Evolutionary conservation across 2,888 invertebrate genomes (phyloP).

Genomic region (Eristalis arbustorum): DNA sequence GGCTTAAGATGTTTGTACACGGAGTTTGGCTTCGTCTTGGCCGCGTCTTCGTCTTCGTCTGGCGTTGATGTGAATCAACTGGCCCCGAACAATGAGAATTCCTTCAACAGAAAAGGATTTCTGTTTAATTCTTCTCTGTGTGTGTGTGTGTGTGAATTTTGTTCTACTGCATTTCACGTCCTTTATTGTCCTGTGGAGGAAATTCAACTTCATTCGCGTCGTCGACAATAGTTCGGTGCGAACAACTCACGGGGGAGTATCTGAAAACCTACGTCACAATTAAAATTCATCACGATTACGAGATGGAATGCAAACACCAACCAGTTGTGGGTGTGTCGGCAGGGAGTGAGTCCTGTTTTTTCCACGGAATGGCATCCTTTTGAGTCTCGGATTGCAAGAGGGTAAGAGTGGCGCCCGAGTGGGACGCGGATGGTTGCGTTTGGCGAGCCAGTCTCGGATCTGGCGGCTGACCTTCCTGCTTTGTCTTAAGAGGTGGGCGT

Average conservation of each 20-base stretch:
- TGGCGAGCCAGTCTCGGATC: background rate
- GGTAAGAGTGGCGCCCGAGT: background rate
- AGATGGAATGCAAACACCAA: conserved; percentile 66
- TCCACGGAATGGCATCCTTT: conserved; percentile 20
- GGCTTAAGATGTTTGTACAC: conserved; percentile 43
- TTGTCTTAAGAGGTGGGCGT: background rate
- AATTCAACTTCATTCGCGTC: conserved; percentile 66
- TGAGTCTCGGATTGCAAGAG: background rate
- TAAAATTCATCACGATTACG: conserved; percentile 69
- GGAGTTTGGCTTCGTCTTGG: conserved; percentile 18
- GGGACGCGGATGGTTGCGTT: background rate
- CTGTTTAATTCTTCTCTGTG: conserved; percentile 19
- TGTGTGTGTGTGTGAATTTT: background rate
- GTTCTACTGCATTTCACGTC: background rate
- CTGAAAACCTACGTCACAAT: conserved; percentile 64
- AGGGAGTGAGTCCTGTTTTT: conserved; percentile 2
- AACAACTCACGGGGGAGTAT: background rate
- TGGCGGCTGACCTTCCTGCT: background rate
- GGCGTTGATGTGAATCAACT: conserved; percentile 67
- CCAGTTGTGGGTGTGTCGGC: conserved; percentile 49
- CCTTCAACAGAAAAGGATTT: conserved; percentile 18
- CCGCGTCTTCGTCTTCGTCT: conserved; percentile 21
- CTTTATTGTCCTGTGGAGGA: conserved; percentile 62
- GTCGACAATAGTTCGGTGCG: conserved; percentile 47
- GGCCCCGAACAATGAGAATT: conserved; percentile 58